Base-by-base conservation (phyloP, 2,888 invertebrate genomes). In the Deilephila elpenor region DNA sequence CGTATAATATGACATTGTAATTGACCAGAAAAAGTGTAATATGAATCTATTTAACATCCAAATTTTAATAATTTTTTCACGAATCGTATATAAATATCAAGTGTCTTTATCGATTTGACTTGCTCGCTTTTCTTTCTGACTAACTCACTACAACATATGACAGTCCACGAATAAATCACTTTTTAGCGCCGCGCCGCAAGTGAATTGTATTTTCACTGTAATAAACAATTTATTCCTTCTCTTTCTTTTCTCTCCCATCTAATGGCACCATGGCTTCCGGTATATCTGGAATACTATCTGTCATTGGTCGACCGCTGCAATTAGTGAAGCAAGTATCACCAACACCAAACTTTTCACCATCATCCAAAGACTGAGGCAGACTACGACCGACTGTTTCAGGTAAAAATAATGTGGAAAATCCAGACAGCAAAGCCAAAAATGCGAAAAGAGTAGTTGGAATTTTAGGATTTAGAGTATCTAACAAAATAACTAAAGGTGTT, bases 331-430 rank as follows among this genome's bases (percentile, higher is more conserved):
- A 97, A 5, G 97, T 98, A 85, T 98, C 98, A 17, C 97, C 97
- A 70, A 96, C 93, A 11, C 98, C 98, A 86, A 98, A 98, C 78
- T 95, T 96, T 87, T 98, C 98, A 0, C 98, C 98, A 80, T 98
- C 98, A 83, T 97, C 96, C 56, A 98, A 94, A 0, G 97, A 96
- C 84, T 98, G 97, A 0, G 98, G 98, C 96, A 98, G 96, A 67
- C 96, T 96, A 81, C 97, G 96, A 74, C 97, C 96, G 78, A 97
- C 91, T 0, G 98, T 98, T 93, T 98, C 97, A 5, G 98, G 98
- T 77, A 97, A 91, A 80, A 97, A 96, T 80, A 97, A 95, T 0
- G 97, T 96, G 77, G 97, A 95, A 74, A 96, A 95, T 6, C 98
- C 98, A 0, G 98, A 97, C 0, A 97, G 75, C 0, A 98, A 84